phyloP scores from a whole-genome alignment of 2,113 vertebrate species.

The Solenodon paradoxus region DNA sequence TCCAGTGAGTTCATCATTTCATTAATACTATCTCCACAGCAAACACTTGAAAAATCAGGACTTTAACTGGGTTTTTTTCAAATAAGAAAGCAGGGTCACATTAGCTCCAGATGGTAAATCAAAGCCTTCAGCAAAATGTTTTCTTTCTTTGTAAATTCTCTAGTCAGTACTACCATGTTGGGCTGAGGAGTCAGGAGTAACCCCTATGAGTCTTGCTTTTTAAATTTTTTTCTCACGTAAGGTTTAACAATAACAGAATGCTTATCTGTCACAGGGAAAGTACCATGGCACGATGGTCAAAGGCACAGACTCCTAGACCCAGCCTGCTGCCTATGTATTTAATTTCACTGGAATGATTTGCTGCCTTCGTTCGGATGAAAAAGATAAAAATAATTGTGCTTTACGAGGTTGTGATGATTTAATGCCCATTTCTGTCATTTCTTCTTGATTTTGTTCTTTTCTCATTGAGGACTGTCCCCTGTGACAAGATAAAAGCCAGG shows the following conservation, averaged over 20 bases:
- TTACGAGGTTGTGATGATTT: neutral
- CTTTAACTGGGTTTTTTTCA: neutral
- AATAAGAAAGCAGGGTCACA: neutral
- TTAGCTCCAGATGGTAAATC: neutral
- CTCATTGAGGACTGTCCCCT: neutral
- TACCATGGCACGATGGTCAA: neutral
- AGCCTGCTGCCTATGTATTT: neutral
- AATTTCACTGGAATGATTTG: neutral
- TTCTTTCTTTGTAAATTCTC: neutral
- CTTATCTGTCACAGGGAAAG: neutral
- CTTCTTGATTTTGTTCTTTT: neutral
- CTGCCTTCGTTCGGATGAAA: neutral
- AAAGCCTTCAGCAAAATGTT: neutral
- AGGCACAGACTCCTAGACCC: neutral
- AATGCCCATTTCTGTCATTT: neutral
- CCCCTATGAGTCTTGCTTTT: neutral
- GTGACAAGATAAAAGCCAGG: neutral
- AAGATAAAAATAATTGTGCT: neutral
- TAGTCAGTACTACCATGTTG: neutral
- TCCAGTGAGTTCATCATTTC: neutral
- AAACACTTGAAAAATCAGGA: neutral
- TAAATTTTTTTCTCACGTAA: rapidly evolving
- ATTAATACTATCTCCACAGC: neutral
- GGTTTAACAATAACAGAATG: neutral
- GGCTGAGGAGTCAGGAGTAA: neutral